Base-by-base conservation (phyloP, 2,888 invertebrate genomes). In the Melieria crassipennis region DNA sequence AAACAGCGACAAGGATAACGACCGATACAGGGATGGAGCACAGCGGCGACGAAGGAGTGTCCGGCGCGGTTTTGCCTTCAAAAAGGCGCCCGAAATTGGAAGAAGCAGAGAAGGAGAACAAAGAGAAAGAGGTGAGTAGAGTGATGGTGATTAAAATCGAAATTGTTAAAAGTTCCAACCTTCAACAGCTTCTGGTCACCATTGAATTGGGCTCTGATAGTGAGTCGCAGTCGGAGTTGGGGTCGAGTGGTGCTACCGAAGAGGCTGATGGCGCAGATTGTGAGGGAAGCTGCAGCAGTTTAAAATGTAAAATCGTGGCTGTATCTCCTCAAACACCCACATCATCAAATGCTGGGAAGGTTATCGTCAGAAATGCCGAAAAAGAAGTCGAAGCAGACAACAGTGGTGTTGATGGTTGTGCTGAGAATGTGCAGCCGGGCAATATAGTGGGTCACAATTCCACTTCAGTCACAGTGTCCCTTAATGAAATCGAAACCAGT, bases 71-170 rank as follows among this genome's bases (percentile, higher is more conserved):
- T 30, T 30, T 30, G 30, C 30, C 30, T 16, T 78, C 80, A 3
- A 73, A 75, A 9, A 85, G 85, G 69, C 81, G 80, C 4, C 69
- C 56, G 4, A 84, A 82, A 74, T 69, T 82, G 7, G 55, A 70
- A 6, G 43, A 48, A 45, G 13, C 48, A 11, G 55, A 65, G 7
- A 55, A 61, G 16, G 13, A 50, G 45, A 45, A n/a, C 6, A 11
- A 30, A 61, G 48, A 10, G 56, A 47, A 63, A 64, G 42, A 64
- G 11, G 65, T 64, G 52, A 71, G 64, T 68, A 46, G 5, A 65
- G 30, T 3, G 50, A 48, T 46, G 47, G 57, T 46, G 46, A 47
- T 4, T 7, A 60, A 57, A 10, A 11, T 10, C 42, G 45, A 66
- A 66, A 57, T 52, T n/a, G 5, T 52, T 30, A 30, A 30, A 30